phyloP scores from a whole-genome alignment of 2,113 vertebrate genomes.

The Tretioscincus oriximinensis region DNA sequence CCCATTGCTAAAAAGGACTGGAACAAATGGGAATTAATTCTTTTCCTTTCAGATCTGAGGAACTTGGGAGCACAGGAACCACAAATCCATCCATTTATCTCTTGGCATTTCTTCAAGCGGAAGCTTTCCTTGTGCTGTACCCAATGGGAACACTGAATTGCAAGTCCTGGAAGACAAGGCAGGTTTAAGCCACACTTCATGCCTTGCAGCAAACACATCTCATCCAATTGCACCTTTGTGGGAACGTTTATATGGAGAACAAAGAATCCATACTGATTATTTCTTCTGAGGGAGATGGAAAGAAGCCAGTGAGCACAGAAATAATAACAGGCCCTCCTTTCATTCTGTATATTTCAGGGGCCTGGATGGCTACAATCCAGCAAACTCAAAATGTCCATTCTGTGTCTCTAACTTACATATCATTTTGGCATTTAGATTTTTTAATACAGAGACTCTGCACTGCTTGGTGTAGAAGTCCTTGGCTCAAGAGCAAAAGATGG shows the following conservation, averaged over 20 bases:
- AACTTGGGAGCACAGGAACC: no score
- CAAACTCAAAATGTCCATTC: background rate
- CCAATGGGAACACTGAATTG: background rate
- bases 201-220: background rate
- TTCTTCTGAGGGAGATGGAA: background rate
- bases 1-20: no score
- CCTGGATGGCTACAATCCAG: background rate
- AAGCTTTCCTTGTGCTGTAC: background rate
- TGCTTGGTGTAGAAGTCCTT: accelerated
- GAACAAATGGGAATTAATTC: no score
- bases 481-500: slow-evolving; percentile 27
- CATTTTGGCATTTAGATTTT: slow-evolving; percentile 20
- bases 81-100: no score
- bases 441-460: slow-evolving; percentile 43
- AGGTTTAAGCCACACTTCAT: background rate
- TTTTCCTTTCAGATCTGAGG: no score
- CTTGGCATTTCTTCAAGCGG: no score
- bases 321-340: no score
- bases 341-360: background rate
- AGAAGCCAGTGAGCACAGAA: background rate
- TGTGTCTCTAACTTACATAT: background rate
- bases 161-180: background rate
- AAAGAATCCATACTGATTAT: no score
- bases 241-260: background rate
- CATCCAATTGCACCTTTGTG: background rate